These are phyloP conservation scores for Hycleus cichorii DNA, from an alignment of 1,140 invertebrate genomes.

Conservation along the genomic window DNA sequence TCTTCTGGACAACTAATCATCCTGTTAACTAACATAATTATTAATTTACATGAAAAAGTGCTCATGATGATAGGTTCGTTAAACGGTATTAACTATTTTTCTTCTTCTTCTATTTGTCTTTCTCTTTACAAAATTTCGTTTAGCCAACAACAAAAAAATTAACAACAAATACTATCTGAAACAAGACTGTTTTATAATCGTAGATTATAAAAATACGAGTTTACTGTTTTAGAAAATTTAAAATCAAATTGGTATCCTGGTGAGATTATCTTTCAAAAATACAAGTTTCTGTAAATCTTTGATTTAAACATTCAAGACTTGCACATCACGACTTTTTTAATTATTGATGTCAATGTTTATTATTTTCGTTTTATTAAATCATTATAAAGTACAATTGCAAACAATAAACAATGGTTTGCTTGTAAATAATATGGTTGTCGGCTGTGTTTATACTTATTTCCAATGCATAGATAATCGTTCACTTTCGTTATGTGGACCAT, in stretches of 20 bases:
- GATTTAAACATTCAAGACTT: no score
- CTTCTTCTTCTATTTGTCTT: no score
- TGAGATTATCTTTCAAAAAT: no score
- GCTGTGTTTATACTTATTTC: conserved; percentile 4
- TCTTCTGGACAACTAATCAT: conserved; percentile 15
- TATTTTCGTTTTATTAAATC: conserved; percentile 5
- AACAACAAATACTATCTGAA: no score
- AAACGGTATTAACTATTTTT: conserved; percentile 1
- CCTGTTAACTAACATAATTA: conserved; percentile 15
- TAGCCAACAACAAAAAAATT: no score
- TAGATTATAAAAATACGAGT: no score
- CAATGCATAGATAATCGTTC: not conserved
- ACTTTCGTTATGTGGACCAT: conserved; percentile 8
- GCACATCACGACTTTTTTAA: no score
- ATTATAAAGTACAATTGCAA: conserved; percentile 4
- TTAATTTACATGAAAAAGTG: conserved; percentile 15
- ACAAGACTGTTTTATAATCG: no score
- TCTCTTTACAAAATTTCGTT: no score
- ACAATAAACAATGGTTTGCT: conserved; percentile 7
- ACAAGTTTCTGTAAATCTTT: no score
- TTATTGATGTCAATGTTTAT: not conserved
- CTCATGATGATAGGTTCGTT: conserved; percentile 11
- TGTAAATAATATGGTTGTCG: conserved; percentile 8
- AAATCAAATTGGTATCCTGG: no score
- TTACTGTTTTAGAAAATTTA: no score